phyloP scores from a whole-genome alignment of 2,888 invertebrate species.

The Cosmia trapezina region DNA sequence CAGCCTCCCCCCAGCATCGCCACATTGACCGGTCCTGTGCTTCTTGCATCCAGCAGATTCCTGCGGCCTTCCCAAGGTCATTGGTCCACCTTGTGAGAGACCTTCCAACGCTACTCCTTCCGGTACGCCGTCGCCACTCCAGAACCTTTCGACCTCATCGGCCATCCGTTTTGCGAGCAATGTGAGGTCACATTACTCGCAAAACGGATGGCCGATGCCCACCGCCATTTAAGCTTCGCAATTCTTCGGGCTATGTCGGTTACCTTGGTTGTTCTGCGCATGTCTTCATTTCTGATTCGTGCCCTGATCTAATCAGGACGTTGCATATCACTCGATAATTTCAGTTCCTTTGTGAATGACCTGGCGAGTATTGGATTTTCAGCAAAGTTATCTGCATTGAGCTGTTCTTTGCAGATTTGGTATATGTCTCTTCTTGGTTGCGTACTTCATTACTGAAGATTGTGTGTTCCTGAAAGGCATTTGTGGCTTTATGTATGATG shows the following conservation, averaged over 20 bases:
- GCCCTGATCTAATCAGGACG: neutral
- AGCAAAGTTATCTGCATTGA: too few species aligned
- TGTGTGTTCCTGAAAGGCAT: too few species aligned
- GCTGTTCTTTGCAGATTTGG: neutral
- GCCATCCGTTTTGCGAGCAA: neutral
- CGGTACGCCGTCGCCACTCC: neutral
- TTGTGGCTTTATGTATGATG: too few species aligned
- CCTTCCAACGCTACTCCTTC: neutral
- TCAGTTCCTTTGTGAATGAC: neutral
- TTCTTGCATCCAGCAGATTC: neutral
- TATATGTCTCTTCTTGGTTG: too few species aligned
- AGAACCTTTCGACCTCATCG: neutral
- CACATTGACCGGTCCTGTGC: neutral
- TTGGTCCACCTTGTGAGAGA: neutral
- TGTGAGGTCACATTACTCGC: too few species aligned
- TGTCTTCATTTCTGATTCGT: neutral
- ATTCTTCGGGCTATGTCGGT: neutral
- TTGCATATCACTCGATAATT: neutral
- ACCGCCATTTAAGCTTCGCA: neutral
- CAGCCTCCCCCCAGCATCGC: neutral
- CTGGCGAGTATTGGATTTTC: neutral
- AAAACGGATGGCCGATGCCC: too few species aligned
- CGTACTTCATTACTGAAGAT: too few species aligned
- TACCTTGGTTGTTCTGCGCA: neutral
- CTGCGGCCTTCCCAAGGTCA: neutral